Conservation (phyloP, 1,140 invertebrate genomes). For the Pomacea maculata region DNA sequence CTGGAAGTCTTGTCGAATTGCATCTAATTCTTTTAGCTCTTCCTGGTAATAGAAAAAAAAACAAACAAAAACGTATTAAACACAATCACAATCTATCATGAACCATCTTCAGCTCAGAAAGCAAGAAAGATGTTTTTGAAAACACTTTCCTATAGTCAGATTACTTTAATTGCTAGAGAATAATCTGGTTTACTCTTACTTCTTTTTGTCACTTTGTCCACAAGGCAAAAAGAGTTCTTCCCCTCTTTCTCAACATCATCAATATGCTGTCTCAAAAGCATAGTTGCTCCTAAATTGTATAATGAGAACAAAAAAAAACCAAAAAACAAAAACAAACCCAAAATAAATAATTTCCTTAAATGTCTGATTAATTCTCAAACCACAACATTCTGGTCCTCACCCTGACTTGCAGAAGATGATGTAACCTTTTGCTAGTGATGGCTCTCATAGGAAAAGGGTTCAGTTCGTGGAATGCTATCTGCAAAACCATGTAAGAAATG, state of each 20-base stretch:
- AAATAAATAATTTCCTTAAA: not conserved
- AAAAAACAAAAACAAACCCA: too few species aligned
- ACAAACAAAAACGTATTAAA: too few species aligned
- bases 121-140: too few species aligned
- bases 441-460: constrained; percentile 68
- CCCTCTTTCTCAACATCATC: not conserved
- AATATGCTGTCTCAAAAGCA: not conserved
- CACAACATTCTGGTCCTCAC: constrained; percentile 43
- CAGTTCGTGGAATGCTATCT: constrained; percentile 68
- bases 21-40: constrained; percentile 54
- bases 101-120: too few species aligned
- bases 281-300: not conserved
- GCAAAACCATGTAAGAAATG: constrained; percentile 11
- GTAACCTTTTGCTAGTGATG: constrained; percentile 61
- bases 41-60: constrained; percentile 35
- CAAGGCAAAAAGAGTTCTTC: not conserved
- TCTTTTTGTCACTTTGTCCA: too few species aligned
- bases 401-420: constrained; percentile 63
- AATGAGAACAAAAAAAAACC: not conserved
- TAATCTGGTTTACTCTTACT: too few species aligned
- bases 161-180: too few species aligned
- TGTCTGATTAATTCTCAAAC: not conserved
- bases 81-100: too few species aligned
- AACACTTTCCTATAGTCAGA: too few species aligned
- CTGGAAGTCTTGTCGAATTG: constrained; percentile 46